Evolutionary conservation across 2,888 invertebrate species (phyloP), one percentile per base, ranked within the genome.

Genomic region (Chorisops tibialis): DNA sequence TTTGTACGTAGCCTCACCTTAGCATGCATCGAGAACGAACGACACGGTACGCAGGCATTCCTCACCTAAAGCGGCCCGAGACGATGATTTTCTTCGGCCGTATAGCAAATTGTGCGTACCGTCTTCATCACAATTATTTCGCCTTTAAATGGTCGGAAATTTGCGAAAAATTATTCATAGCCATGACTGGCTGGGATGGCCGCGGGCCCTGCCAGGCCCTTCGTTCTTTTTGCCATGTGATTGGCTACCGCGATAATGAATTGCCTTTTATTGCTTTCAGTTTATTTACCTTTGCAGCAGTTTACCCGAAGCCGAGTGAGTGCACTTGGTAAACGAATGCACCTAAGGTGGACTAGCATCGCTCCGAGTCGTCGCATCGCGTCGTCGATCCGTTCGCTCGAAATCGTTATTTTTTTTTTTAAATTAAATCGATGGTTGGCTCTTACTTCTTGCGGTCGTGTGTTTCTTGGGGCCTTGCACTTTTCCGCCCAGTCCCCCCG

Each of bases 241-340:
- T 64, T 64, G 64, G 61, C 61, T 61, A 64, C 61, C 59, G 51
- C 43, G 61, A 64, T 64, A 64, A 64, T 64, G 59, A 51, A 63
- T 63, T 43, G 51, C 63, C 48, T 52, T 63, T 63, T 61, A 52
- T 63, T 63, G 4, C 4, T 12, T 30, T 30, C 39, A 62, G 61
- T 19, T 45, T 24, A 43, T 30, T 16, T 30, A 30, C 30, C 30
- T 30, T 30, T 30, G 30, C 7, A 30, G 5, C n/a, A n/a, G 5
- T 30, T 30, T 30, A 30, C 30, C 30, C 9, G 30, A 7, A 9
- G 30, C 30, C 30, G 30, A 2, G 30, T 30, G 30, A 2, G 30
- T 30, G 9, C 30, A 7, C 30, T 5, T 7, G 30, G 30, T 30
- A 30, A 30, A 30, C n/a, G n/a, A 9, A 30, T 30, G 30, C 5